Base-by-base conservation (phyloP, 2,888 invertebrate genomes). In the Thysanoteuthis rhombus region DNA sequence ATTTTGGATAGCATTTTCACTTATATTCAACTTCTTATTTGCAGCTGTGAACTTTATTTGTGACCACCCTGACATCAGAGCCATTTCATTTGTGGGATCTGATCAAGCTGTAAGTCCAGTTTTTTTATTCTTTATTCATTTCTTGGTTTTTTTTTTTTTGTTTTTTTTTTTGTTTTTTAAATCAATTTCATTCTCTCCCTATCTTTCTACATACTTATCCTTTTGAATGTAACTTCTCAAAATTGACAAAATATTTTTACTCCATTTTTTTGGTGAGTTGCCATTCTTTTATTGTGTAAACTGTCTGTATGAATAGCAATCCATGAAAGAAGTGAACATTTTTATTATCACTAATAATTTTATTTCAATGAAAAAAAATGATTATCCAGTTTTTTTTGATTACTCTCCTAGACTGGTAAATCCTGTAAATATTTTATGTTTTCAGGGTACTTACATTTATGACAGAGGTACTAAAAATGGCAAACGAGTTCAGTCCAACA, bases 31-130 rank as follows among this genome's bases (percentile, higher is more conserved):
- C n/a, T n/a, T n/a, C n/a, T 89, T 94, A 93, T 93, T 96, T 96
- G 94, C 95, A 97, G 98, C 99, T 1, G 99, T 99, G 19, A 99
- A 99, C 97, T 99, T 99, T 97, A 98, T 99, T 95, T 99, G 99
- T 97, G 99, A 99, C 97, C 98, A 99, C 96, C 99, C 99, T 6
- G 98, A 98, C 95, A 99, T 99, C 96, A 98, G 98, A 97, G 99
- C 99, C 0, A 99, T 99, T 52, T 99, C 99, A 19, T 99, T 99
- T 97, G 99, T 99, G 25, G 99, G 99, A 93, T 99, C 99, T 0
- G 99, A 99, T 97, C 98, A 98, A 95, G 99, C 99, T 92, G 99
- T 98, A 97, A 97, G 97, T 96, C 16, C 25, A 3, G 2, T 19
- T 47, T 22, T 45, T 22, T 32, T 32, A 40, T 91, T 91, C 22